Percentiles rank a stretch among this genome's conserved stretches.
These are phyloP conservation scores for fruit fly (Drosophila melanogaster) DNA, from an alignment of 1,140 invertebrate species.

Conservation along the genomic window Release_6_plus_ISO1_MT NT_037436.4:17963501-17964000, in stretches of 20 bases:
- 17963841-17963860: conserved; percentile 57
- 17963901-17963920: conserved; percentile 38
- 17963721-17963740: conserved; percentile 44
- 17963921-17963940: conserved; percentile 10
- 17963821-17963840: conserved; percentile 82
- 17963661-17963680: neutral
- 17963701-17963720: no score
- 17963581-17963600: conserved; percentile 29
- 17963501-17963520: conserved; percentile 56
- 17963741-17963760: conserved; percentile 44
- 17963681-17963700: conserved; percentile 65
- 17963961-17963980: conserved; percentile 31
- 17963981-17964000: conserved; percentile 60
- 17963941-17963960: conserved; percentile 38
- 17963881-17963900: conserved; percentile 21
- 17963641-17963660: conserved; percentile 7
- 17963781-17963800: conserved; percentile 55
- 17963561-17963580: conserved; percentile 54
- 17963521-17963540: conserved; percentile 45
- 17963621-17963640: conserved; percentile 51
- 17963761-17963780: conserved; percentile 74
- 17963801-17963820: conserved; percentile 31
- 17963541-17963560: conserved; percentile 19
- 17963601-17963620: conserved; percentile 57
- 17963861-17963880: conserved; percentile 32